Base-by-base conservation (phyloP, 1,140 invertebrate species). In the Eriosoma lanigerum region DNA sequence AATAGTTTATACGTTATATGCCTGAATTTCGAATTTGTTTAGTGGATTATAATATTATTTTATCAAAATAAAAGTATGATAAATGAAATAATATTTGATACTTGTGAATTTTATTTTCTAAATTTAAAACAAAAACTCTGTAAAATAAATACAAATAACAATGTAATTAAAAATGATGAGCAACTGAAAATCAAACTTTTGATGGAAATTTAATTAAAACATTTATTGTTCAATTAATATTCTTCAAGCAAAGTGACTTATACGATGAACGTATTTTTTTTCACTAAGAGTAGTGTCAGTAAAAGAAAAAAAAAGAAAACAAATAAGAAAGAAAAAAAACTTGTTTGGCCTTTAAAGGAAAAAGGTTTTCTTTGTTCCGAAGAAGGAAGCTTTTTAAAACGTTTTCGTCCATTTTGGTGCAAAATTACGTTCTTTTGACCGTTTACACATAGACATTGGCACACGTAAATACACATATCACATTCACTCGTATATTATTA, bases 301-400 rank as follows among this genome's bases (percentile, higher is more conserved):
- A 26, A 48, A 68, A 21, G 17, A 26, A 70, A 38, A 38, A 38
- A 38, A 38, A 38, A 70, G 21, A 44, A 17, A 70, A 26, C 0
- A n/a, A n/a, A n/a, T n/a, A n/a, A n/a, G n/a, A 4, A 38, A 38
- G 32, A 8, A 38, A 70, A 46, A 44, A 17, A 70, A 19, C 1
- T 29, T 26, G 4, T 72, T 52, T 13, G 9, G 52, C 24, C 13
- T 68, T 68, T 68, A 68, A 26, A 1, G 15, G 1, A 29, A 72
- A 52, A 26, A 72, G 24, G 26, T 9, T 52, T 72, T 72, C 46
- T 72, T 52, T 72, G 9, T 72, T 3, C 12, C 8, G 5, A n/a
- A 17, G 10, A 29, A 72, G 52, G 17, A n/a, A 72, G 68, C 48
- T 72, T 72, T 72, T 72, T 72, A 72, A 72, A 72, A 72, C 17